Evolutionary conservation across 2,888 invertebrate species (phyloP).

Genomic region (Sicus ferrugineus): DNA sequence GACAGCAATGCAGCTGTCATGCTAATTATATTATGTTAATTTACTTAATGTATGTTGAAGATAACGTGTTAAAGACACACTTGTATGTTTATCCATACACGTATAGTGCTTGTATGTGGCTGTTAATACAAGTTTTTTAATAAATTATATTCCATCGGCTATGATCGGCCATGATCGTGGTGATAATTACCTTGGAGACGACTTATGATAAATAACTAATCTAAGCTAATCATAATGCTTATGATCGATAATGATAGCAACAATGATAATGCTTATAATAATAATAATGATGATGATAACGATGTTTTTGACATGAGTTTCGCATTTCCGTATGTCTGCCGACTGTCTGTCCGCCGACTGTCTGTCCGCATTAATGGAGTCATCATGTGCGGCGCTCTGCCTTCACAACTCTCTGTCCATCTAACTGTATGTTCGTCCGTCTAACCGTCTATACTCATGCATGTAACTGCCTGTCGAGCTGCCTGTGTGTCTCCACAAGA

Average conservation of each 20-base stretch:
- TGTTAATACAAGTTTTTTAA: no score
- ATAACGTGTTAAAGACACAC: no score
- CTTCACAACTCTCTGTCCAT: constrained; percentile 13
- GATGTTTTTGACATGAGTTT: constrained; percentile 33
- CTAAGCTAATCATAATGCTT: background rate
- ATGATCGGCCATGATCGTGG: no score
- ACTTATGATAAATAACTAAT: no score
- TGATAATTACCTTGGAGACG: no score
- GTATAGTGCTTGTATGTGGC: no score
- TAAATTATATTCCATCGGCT: no score
- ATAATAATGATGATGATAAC: background rate
- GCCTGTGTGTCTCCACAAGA: constrained; percentile 1
- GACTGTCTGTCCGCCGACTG: no score
- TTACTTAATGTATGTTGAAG: no score
- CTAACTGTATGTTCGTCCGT: background rate
- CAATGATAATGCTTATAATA: background rate
- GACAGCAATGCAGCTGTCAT: no score
- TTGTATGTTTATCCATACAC: no score
- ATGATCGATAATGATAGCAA: background rate
- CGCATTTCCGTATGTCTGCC: constrained; percentile 49
- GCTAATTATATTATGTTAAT: no score
- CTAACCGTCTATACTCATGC: background rate
- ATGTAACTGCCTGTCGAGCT: background rate
- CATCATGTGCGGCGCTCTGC: constrained; percentile 40
- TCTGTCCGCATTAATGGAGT: constrained; percentile 53